A percentile compares a stretch with the other conserved stretches of the same genome.
phyloP scores from a whole-genome alignment of 2,113 vertebrate genomes.

The Ammospiza nelsoni region DNA sequence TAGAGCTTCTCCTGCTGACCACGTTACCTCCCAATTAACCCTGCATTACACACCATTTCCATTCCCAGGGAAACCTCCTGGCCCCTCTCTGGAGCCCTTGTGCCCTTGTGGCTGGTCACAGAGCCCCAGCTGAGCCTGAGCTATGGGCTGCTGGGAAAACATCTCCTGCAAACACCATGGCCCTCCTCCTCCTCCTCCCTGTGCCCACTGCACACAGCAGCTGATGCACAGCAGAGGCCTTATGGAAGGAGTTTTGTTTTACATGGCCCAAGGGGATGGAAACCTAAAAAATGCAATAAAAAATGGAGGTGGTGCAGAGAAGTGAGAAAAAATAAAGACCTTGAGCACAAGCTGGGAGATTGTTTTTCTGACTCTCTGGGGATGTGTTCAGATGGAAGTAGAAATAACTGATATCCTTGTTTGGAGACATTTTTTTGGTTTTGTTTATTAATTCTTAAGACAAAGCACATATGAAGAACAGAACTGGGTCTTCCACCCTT shows the following conservation, averaged over 20 bases:
- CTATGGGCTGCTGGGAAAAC: not conserved
- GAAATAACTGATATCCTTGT: not conserved
- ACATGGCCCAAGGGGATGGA: not conserved
- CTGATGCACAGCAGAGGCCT: not conserved
- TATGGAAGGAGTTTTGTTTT: not conserved
- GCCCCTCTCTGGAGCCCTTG: not conserved
- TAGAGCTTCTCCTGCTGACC: not conserved
- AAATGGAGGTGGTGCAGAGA: not conserved
- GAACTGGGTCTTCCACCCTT: not conserved
- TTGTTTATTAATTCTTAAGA: not conserved
- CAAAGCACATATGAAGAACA: not conserved
- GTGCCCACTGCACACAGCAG: not conserved
- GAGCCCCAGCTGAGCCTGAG: not conserved
- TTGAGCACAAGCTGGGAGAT: not conserved
- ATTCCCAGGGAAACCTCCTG: not conserved
- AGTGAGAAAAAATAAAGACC: not conserved
- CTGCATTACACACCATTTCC: fast-evolving
- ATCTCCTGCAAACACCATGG: not conserved
- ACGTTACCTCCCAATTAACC: not conserved
- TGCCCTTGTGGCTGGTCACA: not conserved
- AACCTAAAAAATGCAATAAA: not conserved
- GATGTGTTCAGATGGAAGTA: not conserved
- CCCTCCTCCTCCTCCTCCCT: not conserved
- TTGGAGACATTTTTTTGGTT: not conserved
- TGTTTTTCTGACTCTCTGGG: not conserved